Percentiles rank a stretch among this genome's conserved stretches.
Evolutionary conservation across 1,140 invertebrate species (phyloP).

Genomic region (Octopus bimaculoides): DNA sequence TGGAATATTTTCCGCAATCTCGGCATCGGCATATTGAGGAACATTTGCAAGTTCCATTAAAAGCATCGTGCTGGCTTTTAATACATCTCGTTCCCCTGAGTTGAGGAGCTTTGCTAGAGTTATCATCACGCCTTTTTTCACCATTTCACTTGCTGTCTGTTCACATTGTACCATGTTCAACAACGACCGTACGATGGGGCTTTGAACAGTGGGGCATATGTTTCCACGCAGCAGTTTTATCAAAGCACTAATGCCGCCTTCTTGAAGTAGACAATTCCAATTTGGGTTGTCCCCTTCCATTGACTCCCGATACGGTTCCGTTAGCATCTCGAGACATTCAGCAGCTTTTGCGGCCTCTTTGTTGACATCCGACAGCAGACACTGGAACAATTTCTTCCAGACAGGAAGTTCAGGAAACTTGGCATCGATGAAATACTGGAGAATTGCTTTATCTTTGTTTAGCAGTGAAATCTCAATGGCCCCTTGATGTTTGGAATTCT

Average conservation of each 20-base stretch:
- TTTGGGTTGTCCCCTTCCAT: slow-evolving; percentile 36
- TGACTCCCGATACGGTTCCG: slow-evolving; percentile 27
- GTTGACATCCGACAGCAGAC: slow-evolving; percentile 48
- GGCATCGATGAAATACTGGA: slow-evolving; percentile 47
- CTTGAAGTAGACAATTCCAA: slow-evolving; percentile 38
- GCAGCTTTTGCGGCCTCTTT: slow-evolving; percentile 49
- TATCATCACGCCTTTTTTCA: slow-evolving; percentile 42
- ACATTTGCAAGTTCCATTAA: slow-evolving; percentile 37
- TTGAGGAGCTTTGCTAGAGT: slow-evolving; percentile 45
- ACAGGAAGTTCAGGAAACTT: slow-evolving; percentile 47
- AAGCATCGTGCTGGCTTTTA: slow-evolving; percentile 42
- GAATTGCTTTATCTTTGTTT: slow-evolving; percentile 42
- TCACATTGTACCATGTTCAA: slow-evolving; percentile 43
- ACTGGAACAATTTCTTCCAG: slow-evolving; percentile 51
- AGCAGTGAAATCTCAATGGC: slow-evolving; percentile 51
- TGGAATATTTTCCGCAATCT: slow-evolving; percentile 21
- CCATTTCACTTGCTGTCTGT: slow-evolving; percentile 48
- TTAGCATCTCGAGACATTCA: slow-evolving; percentile 47
- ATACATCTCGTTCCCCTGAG: slow-evolving; percentile 29
- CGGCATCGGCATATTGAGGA: slow-evolving; percentile 33
- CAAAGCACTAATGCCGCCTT: slow-evolving; percentile 39
- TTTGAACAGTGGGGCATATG: slow-evolving; percentile 41
- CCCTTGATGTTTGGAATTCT: slow-evolving; percentile 50
- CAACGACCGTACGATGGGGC: slow-evolving; percentile 41
- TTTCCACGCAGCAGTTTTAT: slow-evolving; percentile 45